Conservation (phyloP, 2,797 vertebrate genomes). For the Brotula barbata region DNA sequence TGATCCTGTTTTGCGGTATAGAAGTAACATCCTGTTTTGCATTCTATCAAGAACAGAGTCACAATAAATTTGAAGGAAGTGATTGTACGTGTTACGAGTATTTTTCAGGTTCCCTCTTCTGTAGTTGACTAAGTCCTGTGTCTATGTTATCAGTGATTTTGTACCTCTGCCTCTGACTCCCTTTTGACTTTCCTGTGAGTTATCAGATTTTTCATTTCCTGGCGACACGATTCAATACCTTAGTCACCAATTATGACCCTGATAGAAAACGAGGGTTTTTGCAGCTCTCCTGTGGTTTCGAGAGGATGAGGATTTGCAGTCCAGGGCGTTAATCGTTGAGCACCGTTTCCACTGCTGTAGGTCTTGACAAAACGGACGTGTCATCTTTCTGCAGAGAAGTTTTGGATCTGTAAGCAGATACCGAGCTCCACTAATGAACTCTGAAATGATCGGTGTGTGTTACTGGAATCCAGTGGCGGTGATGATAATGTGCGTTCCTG, state of each 20-base stretch:
- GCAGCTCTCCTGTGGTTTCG: conserved; percentile 12
- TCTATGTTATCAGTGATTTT: conserved; percentile 9
- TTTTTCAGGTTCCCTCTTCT: conserved; percentile 8
- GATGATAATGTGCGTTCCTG: conserved; percentile 40
- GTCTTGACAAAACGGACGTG: conserved; percentile 25
- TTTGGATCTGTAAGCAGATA: conserved; percentile 38
- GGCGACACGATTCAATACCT: conserved; percentile 32
- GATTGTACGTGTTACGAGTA: not conserved
- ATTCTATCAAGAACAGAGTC: not conserved
- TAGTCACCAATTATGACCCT: not conserved
- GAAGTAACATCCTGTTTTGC: no score
- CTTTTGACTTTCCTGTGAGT: not conserved
- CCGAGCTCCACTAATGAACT: conserved; percentile 31
- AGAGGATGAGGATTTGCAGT: conserved; percentile 36
- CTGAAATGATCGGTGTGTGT: conserved; percentile 46
- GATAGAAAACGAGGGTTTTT: conserved; percentile 8
- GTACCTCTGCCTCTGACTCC: not conserved
- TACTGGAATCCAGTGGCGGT: conserved; percentile 18
- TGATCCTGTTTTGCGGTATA: not conserved
- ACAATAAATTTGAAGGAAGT: not conserved
- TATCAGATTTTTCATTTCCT: not conserved
- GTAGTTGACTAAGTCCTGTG: not conserved
- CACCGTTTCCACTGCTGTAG: conserved; percentile 31
- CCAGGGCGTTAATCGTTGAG: conserved; percentile 48
- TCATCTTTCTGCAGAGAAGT: conserved; percentile 41